Percentiles rank a stretch among this genome's conserved stretches.
These are phyloP conservation scores for Dermolepida albohirtum DNA, from an alignment of 2,888 invertebrate species.

Conservation along the genomic window DNA sequence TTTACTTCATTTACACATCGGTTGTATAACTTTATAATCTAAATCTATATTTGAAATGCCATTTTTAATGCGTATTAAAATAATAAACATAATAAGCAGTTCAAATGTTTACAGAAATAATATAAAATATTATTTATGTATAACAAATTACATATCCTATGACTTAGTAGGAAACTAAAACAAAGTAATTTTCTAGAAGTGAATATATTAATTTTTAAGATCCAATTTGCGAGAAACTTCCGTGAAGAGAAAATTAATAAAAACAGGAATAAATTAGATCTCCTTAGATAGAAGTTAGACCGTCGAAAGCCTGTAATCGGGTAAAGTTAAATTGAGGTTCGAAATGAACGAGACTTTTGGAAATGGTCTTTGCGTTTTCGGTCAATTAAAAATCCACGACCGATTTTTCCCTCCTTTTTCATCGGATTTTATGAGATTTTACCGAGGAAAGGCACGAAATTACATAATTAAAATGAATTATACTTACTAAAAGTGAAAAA, in stretches of 20 bases:
- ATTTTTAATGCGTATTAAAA: too few relatives aligned
- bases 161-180: too few relatives aligned
- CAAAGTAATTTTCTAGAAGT: too few relatives aligned
- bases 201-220: too few relatives aligned
- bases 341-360: slow-evolving; percentile 16
- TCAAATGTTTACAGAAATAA: too few relatives aligned
- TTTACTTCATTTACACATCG: too few relatives aligned
- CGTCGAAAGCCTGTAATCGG: not conserved
- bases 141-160: too few relatives aligned
- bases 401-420: slow-evolving; percentile 25
- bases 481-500: slow-evolving; percentile 18
- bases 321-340: slow-evolving; percentile 30
- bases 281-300: not conserved
- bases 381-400: slow-evolving; percentile 29
- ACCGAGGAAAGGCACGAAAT: slow-evolving; percentile 10
- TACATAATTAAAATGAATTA: slow-evolving; percentile 32
- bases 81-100: too few relatives aligned
- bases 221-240: too few relatives aligned
- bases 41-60: too few relatives aligned
- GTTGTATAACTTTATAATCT: too few relatives aligned
- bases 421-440: slow-evolving; percentile 31
- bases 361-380: slow-evolving; percentile 17
- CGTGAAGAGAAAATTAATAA: not conserved
- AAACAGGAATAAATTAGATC: slow-evolving; percentile 14
- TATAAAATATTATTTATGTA: too few relatives aligned